phyloP scores from a whole-genome alignment of 2,888 invertebrate species.

The Timandra comae region DNA sequence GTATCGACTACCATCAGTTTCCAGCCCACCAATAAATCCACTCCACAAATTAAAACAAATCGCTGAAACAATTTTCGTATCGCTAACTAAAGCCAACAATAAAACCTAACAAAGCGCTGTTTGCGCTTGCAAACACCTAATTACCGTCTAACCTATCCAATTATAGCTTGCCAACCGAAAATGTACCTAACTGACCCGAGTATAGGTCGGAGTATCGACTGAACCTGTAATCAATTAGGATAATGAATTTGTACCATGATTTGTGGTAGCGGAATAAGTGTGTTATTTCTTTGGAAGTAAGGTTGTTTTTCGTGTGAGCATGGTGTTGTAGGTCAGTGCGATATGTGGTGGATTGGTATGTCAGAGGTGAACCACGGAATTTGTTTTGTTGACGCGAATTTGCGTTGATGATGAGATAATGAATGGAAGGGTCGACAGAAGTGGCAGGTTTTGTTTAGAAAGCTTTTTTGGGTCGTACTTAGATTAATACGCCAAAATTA shows the following conservation, averaged over 20 bases:
- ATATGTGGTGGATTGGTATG: too few species aligned
- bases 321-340: conserved; percentile 1
- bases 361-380: conserved; percentile 13
- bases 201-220: conserved; percentile 5
- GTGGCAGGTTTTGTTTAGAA: too few species aligned
- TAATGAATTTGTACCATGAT: conserved; percentile 9
- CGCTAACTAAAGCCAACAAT: conserved; percentile 9
- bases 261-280: conserved; percentile 3
- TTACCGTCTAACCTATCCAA: conserved; percentile 12
- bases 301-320: conserved; percentile 1
- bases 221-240: conserved; percentile 10
- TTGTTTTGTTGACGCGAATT: conserved; percentile 18
- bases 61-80: conserved; percentile 14
- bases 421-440: conserved; percentile 11
- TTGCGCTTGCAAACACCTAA: conserved; percentile 19
- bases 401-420: conserved; percentile 16
- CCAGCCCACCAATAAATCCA: too few species aligned
- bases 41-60: conserved; percentile 11
- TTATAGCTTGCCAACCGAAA: conserved; percentile 6
- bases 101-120: conserved; percentile 23
- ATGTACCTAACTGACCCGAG: background rate
- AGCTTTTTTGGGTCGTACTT: too few species aligned
- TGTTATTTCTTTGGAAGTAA: conserved; percentile 3
- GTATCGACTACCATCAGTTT: too few species aligned
- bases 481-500: too few species aligned